Conservation (phyloP, 2,113 vertebrate genomes). For the Cygnus buccinator region DNA sequence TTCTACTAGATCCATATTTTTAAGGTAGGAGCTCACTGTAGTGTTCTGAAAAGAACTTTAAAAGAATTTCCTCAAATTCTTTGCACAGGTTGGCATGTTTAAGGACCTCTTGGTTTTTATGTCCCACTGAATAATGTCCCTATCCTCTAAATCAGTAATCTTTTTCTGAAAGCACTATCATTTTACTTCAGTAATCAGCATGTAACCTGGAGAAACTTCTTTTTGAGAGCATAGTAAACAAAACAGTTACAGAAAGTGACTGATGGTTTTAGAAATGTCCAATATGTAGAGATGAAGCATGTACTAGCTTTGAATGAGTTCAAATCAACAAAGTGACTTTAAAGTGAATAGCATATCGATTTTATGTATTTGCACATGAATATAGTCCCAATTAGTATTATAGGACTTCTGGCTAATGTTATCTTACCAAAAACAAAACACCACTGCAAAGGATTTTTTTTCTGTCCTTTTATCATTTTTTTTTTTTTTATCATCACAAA, state of each 20-base stretch:
- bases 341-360: neutral
- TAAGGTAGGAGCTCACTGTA: neutral
- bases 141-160: neutral
- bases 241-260: neutral
- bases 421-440: neutral
- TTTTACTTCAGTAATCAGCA: neutral
- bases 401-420: neutral
- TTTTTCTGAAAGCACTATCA: neutral
- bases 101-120: neutral
- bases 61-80: neutral
- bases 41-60: neutral
- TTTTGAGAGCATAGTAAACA: neutral
- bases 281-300: neutral
- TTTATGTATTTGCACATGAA: neutral
- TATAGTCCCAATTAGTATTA: neutral
- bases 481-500: neutral
- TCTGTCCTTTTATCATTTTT: neutral
- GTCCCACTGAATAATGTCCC: neutral
- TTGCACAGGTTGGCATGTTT: neutral
- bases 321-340: neutral
- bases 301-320: neutral
- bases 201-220: neutral
- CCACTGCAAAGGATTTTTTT: neutral
- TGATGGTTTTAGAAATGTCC: neutral
- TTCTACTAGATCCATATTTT: neutral